Evolutionary conservation across 2,888 invertebrate species (phyloP).

Genomic region (Melipona bicolor): DNA sequence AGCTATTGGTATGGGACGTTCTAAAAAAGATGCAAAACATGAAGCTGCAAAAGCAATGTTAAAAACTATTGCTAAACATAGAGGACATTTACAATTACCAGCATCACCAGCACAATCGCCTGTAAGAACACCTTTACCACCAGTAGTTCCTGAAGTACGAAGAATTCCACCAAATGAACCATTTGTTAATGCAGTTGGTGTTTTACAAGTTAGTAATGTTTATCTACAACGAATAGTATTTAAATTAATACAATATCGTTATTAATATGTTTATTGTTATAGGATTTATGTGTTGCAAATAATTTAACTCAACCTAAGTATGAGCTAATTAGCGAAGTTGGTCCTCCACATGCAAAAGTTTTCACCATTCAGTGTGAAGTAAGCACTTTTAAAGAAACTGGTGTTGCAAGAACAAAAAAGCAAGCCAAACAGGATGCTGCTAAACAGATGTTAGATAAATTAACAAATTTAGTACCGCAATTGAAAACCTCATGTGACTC

Average conservation of each 20-base stretch:
- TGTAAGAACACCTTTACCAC: constrained; percentile 71
- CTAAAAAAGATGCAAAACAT: constrained; percentile 84
- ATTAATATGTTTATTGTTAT: constrained; percentile 49
- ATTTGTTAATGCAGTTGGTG: constrained; percentile 80
- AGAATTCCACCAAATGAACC: constrained; percentile 71
- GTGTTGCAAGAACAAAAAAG: constrained; percentile 88
- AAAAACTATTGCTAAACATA: constrained; percentile 75
- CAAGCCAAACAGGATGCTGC: constrained; percentile 88
- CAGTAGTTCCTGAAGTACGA: constrained; percentile 58
- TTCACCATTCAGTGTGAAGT: constrained; percentile 87
- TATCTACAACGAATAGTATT: constrained; percentile 3
- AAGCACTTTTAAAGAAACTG: constrained; percentile 85
- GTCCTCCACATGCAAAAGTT: constrained; percentile 88
- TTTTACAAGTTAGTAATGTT: constrained; percentile 73
- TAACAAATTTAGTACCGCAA: constrained; percentile 69
- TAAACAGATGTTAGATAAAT: constrained; percentile 80
- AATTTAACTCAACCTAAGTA: constrained; percentile 86
- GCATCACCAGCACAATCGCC: constrained; percentile 76
- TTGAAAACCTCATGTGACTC: constrained; percentile 8
- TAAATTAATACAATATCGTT: constrained; percentile 1
- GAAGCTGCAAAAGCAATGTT: constrained; percentile 82
- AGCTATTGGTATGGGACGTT: constrained; percentile 81
- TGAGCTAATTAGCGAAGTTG: constrained; percentile 87
- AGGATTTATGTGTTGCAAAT: constrained; percentile 80
- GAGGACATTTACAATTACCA: constrained; percentile 76